A percentile compares a stretch with the other conserved stretches of the same genome.
Conservation (phyloP, 2,888 invertebrate species). For the Pseudococcus viburni region DNA sequence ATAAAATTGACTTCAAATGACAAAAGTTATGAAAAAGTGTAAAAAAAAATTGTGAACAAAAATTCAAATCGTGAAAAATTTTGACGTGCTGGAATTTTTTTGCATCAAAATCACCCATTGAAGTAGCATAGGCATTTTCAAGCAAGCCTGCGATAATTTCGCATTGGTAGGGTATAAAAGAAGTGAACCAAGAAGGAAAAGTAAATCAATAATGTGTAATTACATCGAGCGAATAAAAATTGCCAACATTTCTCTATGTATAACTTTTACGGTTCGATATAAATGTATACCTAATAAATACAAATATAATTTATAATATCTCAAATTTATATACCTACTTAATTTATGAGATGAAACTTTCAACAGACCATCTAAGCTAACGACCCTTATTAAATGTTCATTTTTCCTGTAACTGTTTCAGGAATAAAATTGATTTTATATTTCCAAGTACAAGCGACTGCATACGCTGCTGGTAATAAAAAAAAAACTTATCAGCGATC, state of each 20-base stretch:
- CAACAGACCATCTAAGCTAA: slow-evolving; percentile 1
- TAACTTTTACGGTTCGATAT: not conserved
- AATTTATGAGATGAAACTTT: slow-evolving; percentile 33
- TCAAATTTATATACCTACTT: not conserved
- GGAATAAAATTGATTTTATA: slow-evolving; percentile 49
- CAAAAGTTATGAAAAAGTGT: too few relatives aligned
- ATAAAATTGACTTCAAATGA: too few relatives aligned
- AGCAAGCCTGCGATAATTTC: not conserved
- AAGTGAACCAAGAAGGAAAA: not conserved
- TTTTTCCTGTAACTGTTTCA: not conserved
- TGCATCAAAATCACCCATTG: too few relatives aligned
- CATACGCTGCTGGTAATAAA: slow-evolving; percentile 9
- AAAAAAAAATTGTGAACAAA: too few relatives aligned
- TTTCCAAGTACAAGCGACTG: not conserved
- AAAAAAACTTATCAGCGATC: slow-evolving; percentile 34
- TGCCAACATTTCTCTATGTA: not conserved
- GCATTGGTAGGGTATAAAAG: not conserved
- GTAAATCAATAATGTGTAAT: slow-evolving; percentile 38
- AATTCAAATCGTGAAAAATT: too few relatives aligned
- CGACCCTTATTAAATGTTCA: slow-evolving; percentile 49
- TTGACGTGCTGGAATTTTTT: too few relatives aligned
- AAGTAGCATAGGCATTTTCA: not conserved
- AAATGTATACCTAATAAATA: too few relatives aligned
- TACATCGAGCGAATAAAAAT: slow-evolving; percentile 21
- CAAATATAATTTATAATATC: not conserved